Conservation (phyloP, 1,140 invertebrate species). For the Aphelenchoides besseyi region DNA sequence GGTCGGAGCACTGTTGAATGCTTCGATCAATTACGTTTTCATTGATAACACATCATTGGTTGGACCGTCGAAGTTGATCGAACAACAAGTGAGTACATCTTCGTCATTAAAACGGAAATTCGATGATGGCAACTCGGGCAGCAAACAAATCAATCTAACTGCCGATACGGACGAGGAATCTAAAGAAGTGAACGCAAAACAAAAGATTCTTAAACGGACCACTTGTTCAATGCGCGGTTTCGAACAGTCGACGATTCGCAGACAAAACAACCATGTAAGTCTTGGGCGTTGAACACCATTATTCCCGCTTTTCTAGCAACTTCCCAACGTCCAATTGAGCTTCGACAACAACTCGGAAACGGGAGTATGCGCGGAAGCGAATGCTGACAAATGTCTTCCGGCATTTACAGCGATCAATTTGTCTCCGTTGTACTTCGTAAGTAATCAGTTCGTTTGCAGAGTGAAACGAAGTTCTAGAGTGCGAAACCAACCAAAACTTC, state of each 20-base stretch:
- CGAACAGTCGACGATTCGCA: neutral
- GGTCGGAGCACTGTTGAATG: too few species aligned
- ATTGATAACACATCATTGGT: too few species aligned
- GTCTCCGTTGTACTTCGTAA: neutral
- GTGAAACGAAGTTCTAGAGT: neutral
- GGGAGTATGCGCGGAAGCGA: neutral
- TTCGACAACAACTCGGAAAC: neutral
- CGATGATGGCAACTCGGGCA: too few species aligned
- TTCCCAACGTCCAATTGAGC: neutral
- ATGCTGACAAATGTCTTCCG: conserved; percentile 1
- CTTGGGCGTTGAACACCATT: neutral
- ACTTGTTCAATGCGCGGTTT: neutral
- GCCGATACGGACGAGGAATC: too few species aligned
- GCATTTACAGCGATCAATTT: neutral
- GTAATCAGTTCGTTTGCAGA: neutral
- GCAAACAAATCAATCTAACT: too few species aligned
- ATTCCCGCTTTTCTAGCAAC: neutral
- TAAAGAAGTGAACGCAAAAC: too few species aligned
- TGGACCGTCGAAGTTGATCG: too few species aligned
- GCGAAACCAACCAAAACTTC: neutral
- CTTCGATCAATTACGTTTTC: too few species aligned
- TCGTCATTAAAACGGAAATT: too few species aligned
- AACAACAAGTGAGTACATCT: too few species aligned
- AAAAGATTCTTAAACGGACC: neutral
- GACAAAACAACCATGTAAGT: neutral